Evolutionary conservation across 2,888 invertebrate genomes (phyloP).

Genomic region (Odontocerum albicorne): DNA sequence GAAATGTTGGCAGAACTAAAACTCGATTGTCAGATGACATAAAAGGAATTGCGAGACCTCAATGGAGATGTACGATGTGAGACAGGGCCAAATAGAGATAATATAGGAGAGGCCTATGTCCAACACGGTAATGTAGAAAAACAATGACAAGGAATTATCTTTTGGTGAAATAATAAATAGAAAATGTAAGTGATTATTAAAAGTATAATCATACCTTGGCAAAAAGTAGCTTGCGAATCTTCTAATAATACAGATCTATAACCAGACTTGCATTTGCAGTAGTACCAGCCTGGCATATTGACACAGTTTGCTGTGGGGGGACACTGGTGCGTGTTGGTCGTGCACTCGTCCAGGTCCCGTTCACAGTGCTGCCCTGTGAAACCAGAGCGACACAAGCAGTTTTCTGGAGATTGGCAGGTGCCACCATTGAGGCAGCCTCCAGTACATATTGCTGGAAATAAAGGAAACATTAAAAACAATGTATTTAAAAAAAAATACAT

Average conservation of each 20-base stretch:
- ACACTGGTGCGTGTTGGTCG: slow-evolving; percentile 69
- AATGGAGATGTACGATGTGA: too few species aligned
- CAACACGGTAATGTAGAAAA: too few species aligned
- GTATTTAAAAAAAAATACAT: too few species aligned
- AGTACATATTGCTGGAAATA: slow-evolving; percentile 74
- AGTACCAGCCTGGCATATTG: slow-evolving; percentile 89
- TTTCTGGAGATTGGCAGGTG: slow-evolving; percentile 73
- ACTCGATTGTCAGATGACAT: too few species aligned
- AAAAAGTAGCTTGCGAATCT: slow-evolving; percentile 60
- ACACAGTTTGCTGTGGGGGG: slow-evolving; percentile 76
- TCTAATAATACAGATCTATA: slow-evolving; percentile 64
- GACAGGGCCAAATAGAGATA: too few species aligned
- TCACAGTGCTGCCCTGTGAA: slow-evolving; percentile 84
- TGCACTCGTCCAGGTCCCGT: slow-evolving; percentile 85
- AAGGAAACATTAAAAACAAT: too few species aligned
- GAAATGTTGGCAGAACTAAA: too few species aligned
- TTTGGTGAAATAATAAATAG: too few species aligned
- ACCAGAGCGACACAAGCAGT: slow-evolving; percentile 78
- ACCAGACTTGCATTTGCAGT: slow-evolving; percentile 82
- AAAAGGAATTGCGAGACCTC: too few species aligned
- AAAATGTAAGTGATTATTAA: slow-evolving; percentile 10
- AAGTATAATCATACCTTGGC: slow-evolving; percentile 55
- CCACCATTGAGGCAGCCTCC: slow-evolving; percentile 85
- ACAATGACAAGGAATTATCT: background rate
- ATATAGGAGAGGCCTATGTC: too few species aligned